Evolutionary conservation across 2,113 vertebrate species (phyloP).

Genomic region (Castor canadensis): DNA sequence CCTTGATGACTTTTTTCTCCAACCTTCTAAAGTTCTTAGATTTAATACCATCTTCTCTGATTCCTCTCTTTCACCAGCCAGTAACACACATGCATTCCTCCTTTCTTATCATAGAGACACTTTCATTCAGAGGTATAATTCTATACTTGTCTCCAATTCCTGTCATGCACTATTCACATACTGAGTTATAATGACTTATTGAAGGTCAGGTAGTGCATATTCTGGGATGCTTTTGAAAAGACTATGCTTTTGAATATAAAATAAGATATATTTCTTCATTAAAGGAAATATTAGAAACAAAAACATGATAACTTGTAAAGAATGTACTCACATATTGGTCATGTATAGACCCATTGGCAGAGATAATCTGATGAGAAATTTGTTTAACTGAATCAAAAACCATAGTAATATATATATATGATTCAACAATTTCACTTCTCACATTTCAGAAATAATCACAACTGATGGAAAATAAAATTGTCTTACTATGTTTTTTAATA

Average conservation of each 20-base stretch:
- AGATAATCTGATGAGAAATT: neutral
- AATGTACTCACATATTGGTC: neutral
- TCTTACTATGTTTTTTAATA: neutral
- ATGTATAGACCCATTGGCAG: neutral
- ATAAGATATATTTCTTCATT: neutral
- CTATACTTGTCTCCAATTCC: neutral
- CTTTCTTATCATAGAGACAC: neutral
- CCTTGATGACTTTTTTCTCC: neutral
- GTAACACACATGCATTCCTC: neutral
- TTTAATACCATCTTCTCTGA: neutral
- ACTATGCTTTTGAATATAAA: neutral
- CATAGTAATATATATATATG: neutral
- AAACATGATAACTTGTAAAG: neutral
- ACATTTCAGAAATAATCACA: neutral
- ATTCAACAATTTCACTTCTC: neutral
- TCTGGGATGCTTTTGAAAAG: neutral
- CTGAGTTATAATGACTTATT: neutral
- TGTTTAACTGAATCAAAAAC: neutral
- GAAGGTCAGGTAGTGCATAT: neutral
- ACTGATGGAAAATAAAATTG: neutral
- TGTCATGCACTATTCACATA: neutral
- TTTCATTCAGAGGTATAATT: neutral
- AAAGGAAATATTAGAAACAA: neutral
- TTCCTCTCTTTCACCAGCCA: neutral
- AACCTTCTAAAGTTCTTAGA: neutral